Evolutionary conservation across 2,113 vertebrate species (phyloP).

Genomic region (Oxygymnocypris stewartii): DNA sequence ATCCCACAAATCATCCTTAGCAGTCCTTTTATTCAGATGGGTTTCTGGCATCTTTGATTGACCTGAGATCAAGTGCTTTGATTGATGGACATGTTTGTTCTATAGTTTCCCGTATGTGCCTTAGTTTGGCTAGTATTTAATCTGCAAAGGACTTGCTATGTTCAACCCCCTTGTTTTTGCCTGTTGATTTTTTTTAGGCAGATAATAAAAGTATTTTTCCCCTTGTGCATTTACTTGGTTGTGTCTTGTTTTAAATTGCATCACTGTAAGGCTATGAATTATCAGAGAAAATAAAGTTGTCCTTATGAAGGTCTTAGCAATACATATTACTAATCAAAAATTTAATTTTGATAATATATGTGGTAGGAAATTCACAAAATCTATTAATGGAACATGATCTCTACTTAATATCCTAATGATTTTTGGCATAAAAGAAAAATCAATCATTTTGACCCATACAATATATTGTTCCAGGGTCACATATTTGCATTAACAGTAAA

Average conservation of each 20-base stretch:
- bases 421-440: too few species aligned
- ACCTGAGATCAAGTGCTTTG: not conserved
- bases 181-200: constrained; percentile 51
- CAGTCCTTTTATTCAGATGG: constrained; percentile 59
- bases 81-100: constrained; percentile 34
- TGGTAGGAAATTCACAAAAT: too few species aligned
- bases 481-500: too few species aligned
- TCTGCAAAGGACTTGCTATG: constrained; percentile 5
- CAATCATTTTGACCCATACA: too few species aligned
- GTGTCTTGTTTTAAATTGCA: not conserved
- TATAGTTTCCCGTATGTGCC: constrained; percentile 63
- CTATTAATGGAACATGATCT: too few species aligned
- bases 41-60: constrained; percentile 20
- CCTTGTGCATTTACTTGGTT: constrained; percentile 8
- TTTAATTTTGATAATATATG: too few species aligned
- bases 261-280: not conserved
- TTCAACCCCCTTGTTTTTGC: constrained; percentile 15
- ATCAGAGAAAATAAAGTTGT: not conserved
- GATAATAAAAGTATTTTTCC: constrained; percentile 60
- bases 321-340: too few species aligned
- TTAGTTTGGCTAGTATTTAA: constrained; percentile 56
- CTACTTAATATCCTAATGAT: too few species aligned
- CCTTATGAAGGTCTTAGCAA: too few species aligned
- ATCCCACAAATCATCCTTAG: constrained; percentile 13
- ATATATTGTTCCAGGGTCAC: too few species aligned